Evolutionary conservation across 2,888 invertebrate genomes (phyloP).

Genomic region (Megastigmus dorsalis): DNA sequence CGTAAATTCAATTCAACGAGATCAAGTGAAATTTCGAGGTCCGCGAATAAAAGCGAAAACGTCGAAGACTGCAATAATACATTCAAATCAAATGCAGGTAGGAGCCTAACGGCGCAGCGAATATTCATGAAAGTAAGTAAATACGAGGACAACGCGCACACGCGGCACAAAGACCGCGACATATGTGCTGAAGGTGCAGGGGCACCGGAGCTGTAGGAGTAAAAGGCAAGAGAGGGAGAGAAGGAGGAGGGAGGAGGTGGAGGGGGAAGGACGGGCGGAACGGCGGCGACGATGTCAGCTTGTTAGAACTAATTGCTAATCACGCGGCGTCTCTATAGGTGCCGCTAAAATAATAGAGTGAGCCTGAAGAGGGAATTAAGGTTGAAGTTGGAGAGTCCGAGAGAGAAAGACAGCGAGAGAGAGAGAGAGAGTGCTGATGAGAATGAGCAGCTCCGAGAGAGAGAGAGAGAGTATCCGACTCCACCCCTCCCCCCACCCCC

Average conservation of each 20-base stretch:
- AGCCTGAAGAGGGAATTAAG: constrained; percentile 18
- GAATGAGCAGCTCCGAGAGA: background rate
- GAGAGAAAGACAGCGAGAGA: background rate
- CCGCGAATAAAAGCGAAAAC: too few species aligned
- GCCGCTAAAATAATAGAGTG: constrained; percentile 45
- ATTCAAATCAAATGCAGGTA: constrained; percentile 7
- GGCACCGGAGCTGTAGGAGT: background rate
- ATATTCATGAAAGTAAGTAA: constrained; percentile 46
- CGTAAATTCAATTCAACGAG: too few species aligned
- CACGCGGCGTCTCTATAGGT: constrained; percentile 29
- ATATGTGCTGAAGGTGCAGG: background rate
- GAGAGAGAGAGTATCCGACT: background rate
- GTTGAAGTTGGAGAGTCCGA: constrained; percentile 9
- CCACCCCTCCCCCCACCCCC: too few species aligned
- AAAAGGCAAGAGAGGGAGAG: background rate
- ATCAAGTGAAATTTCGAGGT: too few species aligned
- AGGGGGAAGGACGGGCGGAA: background rate
- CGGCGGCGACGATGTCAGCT: constrained; percentile 35
- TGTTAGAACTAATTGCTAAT: constrained; percentile 54
- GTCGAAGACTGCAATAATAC: too few species aligned
- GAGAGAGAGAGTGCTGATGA: background rate
- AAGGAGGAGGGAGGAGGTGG: background rate
- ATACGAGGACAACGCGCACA: background rate
- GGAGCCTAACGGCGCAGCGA: background rate
- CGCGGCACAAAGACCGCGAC: too few species aligned